A percentile compares a stretch with the other conserved stretches of the same genome.
These are phyloP conservation scores for Saccopteryx leptura DNA, from an alignment of 2,113 vertebrate genomes.

Conservation along the genomic window DNA sequence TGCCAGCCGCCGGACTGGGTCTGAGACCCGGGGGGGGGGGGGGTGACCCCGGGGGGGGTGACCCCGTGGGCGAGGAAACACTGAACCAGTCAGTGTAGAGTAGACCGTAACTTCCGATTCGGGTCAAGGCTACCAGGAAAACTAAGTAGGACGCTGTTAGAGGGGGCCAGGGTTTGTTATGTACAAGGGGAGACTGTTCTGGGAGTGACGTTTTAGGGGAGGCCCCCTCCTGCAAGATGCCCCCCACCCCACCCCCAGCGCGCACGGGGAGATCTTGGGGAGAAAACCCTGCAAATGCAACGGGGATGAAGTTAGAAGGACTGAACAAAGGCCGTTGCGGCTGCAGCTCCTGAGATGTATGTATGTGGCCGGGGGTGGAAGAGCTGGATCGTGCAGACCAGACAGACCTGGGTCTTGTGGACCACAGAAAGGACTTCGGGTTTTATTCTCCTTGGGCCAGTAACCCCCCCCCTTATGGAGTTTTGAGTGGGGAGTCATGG, in stretches of 20 bases:
- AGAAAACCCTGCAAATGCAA: not conserved
- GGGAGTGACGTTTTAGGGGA: not conserved
- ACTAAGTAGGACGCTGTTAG: not conserved
- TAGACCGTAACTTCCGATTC: not conserved
- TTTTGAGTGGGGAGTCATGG: not conserved
- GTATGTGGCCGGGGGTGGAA: not conserved
- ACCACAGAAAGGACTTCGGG: not conserved
- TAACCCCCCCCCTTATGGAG: not conserved
- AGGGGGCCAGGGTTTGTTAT: not conserved
- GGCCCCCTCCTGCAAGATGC: not conserved
- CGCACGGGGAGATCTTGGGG: not conserved
- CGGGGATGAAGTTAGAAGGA: not conserved
- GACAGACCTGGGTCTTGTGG: not conserved
- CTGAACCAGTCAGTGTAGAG: not conserved
- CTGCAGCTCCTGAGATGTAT: not conserved
- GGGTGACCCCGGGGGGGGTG: too few relatives aligned
- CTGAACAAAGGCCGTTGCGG: conserved; percentile 76
- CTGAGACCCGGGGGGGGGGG: not conserved
- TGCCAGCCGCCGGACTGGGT: not conserved
- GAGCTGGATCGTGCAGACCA: not conserved
- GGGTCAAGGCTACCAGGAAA: not conserved
- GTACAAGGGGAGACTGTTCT: not conserved
- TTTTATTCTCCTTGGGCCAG: not conserved
- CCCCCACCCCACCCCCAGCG: too few relatives aligned
- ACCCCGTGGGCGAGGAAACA: not conserved